Evolutionary conservation across 2,113 vertebrate species (phyloP), one percentile per base, ranked within the genome.

Genomic region (Polypterus senegalus): DNA sequence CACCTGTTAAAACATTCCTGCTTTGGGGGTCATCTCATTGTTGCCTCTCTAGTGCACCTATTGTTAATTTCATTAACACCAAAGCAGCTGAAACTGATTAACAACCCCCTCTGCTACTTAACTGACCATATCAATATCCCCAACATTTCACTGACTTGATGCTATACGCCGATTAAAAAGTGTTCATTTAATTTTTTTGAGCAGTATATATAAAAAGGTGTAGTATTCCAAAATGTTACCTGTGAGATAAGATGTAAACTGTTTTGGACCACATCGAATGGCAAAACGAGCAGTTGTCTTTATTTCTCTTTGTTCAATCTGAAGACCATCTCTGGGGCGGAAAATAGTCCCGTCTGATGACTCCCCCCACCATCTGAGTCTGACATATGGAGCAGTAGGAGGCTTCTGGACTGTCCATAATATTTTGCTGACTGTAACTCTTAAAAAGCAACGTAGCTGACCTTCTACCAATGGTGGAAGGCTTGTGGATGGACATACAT

Each of bases 351-450:
- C 94, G 0, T 83, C 71, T 1, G 89, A 83, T 0, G 85, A 91
- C 65, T 97, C 94, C 1, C 95, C 95, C 95, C 95, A 97, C 93
- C 95, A 97, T 10, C 91, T 86, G 60, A 97, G 73, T 65, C 91
- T 79, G 59, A 97, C 72, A 5, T 88, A 74, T 2, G 80, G 71
- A 44, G 69, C 61, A 9, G 73, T 53, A 0, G 74, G 84, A 10
- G 89, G 88, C 49, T 83, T 90, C 49, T 81, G 66, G 27, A 78
- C 68, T 1, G 77, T 88, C 95, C 95, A 97, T 1, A 89, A 4
- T 3, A 93, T 44, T 48, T 83, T 79, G 73, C 81, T 78, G 60
- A 98, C 54, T 0, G 84, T 87, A 70, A 93, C 85, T 53, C 80
- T 79, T 45, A 98, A 83, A 71, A 95, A 92, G 69, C 92, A 93